A percentile compares a stretch with the other conserved stretches of the same genome.
These are phyloP conservation scores for Camelus dromedarius DNA, from an alignment of 2,113 vertebrate species.

Conservation along the genomic window DNA sequence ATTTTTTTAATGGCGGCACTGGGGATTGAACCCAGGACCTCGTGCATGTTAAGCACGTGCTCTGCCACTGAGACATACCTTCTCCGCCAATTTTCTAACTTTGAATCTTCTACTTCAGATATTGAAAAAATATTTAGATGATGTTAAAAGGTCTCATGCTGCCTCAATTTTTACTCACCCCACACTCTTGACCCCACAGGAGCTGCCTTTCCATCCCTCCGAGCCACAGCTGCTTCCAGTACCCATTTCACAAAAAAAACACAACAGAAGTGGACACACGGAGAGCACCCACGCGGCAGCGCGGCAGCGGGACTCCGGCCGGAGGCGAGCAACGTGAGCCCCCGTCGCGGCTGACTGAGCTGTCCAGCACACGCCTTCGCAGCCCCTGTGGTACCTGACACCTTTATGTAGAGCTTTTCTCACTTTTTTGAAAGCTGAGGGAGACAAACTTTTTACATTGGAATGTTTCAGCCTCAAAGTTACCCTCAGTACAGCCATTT, in stretches of 20 bases:
- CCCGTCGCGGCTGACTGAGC: too few species aligned
- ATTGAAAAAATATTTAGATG: neutral
- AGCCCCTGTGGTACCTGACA: neutral
- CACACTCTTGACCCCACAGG: neutral
- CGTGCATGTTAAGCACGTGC: too few species aligned
- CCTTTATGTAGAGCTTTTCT: neutral
- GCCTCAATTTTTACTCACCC: rapidly evolving
- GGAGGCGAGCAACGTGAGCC: too few species aligned
- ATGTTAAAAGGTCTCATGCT: rapidly evolving
- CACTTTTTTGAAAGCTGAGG: neutral
- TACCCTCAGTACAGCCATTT: neutral
- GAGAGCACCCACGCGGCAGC: rapidly evolving
- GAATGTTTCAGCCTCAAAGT: neutral
- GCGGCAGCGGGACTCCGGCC: too few species aligned
- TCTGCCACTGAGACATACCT: too few species aligned
- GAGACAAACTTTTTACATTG: neutral
- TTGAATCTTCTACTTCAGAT: neutral
- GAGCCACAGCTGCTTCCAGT: rapidly evolving
- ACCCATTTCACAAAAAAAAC: neutral
- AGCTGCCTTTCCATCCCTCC: neutral
- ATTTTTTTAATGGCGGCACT: too few species aligned
- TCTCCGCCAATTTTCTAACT: neutral
- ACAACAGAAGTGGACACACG: rapidly evolving
- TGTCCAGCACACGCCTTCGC: neutral
- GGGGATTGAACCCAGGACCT: too few species aligned